Evolutionary conservation across 2,797 vertebrate genomes (phyloP).

Genomic region (Acanthis flammea): DNA sequence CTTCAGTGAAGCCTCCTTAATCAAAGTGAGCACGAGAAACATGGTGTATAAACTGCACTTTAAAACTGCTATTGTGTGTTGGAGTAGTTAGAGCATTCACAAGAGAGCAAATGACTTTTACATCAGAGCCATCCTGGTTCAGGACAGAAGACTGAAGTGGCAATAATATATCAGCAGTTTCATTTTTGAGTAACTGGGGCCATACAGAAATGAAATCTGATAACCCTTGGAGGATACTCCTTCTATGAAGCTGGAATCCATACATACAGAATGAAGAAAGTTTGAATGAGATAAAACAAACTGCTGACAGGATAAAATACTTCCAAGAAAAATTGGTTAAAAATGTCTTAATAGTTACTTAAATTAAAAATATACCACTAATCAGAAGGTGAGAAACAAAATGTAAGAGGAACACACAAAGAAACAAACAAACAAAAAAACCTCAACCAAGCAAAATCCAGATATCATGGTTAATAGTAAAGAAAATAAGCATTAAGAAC

Average conservation of each 20-base stretch:
- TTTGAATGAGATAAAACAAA: neutral
- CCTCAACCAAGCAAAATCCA: rapidly evolving
- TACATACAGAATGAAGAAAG: neutral
- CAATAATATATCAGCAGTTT: neutral
- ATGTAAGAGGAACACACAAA: neutral
- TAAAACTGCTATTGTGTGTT: neutral
- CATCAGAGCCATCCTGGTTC: neutral
- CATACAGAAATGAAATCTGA: neutral
- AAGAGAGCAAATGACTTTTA: neutral
- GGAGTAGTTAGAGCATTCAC: neutral
- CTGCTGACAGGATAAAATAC: neutral
- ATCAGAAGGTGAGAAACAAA: neutral
- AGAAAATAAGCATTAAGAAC: neutral
- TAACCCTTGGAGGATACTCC: neutral
- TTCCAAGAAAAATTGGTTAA: neutral
- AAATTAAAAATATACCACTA: neutral
- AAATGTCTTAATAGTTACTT: neutral
- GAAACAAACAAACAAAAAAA: neutral
- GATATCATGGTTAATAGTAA: neutral
- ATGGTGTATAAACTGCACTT: neutral
- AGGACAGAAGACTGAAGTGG: neutral
- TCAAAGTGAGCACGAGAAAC: neutral
- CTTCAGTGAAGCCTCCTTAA: neutral
- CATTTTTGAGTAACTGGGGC: neutral
- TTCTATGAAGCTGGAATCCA: neutral